A percentile compares a stretch with the other conserved stretches of the same genome.
Conservation (phyloP, 2,113 vertebrate species). For the Aleadryas rufinucha region DNA sequence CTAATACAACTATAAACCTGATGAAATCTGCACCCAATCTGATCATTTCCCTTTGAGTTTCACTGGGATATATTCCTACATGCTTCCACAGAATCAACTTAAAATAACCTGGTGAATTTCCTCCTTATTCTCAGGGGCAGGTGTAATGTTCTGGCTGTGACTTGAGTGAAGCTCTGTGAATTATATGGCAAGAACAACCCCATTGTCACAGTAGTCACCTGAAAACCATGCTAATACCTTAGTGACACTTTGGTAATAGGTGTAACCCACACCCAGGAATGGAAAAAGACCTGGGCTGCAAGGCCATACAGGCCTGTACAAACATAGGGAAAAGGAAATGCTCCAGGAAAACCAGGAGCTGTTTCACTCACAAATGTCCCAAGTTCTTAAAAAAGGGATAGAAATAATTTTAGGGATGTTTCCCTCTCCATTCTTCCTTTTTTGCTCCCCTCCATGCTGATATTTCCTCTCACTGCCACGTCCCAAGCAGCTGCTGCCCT, state of each 20-base stretch:
- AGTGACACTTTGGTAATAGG: neutral
- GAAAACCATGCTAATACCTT: neutral
- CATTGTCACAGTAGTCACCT: neutral
- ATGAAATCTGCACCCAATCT: neutral
- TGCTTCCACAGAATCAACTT: conserved; percentile 9
- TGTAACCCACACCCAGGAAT: neutral
- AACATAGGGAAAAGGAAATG: neutral
- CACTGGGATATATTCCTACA: neutral
- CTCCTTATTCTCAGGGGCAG: neutral
- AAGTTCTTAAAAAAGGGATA: neutral
- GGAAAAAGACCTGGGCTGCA: neutral
- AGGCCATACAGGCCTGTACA: neutral
- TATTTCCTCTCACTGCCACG: neutral
- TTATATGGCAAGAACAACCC: neutral
- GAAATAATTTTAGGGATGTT: neutral
- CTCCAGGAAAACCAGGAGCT: neutral
- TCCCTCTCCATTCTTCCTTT: neutral
- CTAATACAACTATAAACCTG: neutral
- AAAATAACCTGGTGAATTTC: conserved; percentile 24
- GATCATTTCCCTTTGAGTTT: neutral
- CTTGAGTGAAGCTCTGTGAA: neutral
- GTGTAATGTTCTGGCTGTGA: neutral
- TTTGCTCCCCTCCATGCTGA: neutral
- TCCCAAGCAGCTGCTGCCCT: neutral
- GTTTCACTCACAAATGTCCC: neutral